phyloP scores from a whole-genome alignment of 2,888 invertebrate species.

The Spodoptera littoralis region DNA sequence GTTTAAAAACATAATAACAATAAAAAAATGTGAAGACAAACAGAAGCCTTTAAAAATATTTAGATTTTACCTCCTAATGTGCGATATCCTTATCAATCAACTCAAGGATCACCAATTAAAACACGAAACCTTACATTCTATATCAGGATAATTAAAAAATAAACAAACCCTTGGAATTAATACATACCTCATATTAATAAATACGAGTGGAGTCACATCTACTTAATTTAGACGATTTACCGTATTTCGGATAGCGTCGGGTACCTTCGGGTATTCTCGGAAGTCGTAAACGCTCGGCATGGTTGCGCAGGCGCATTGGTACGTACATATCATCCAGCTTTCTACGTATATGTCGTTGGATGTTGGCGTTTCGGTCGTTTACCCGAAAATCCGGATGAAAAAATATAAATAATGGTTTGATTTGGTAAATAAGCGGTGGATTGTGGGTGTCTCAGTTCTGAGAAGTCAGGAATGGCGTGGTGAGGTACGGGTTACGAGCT shows the following conservation, averaged over 20 bases:
- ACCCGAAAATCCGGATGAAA: constrained; percentile 47
- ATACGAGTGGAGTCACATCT: constrained; percentile 63
- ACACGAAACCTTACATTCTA: constrained; percentile 50
- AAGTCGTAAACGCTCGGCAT: constrained; percentile 75
- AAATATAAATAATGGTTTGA: constrained; percentile 53
- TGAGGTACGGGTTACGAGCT: constrained; percentile 10
- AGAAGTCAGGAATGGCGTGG: constrained; percentile 35
- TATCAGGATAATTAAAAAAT: constrained; percentile 52
- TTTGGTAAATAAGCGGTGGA: constrained; percentile 42
- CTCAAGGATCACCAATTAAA: constrained; percentile 52
- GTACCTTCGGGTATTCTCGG: constrained; percentile 72
- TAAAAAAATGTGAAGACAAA: constrained; percentile 8
- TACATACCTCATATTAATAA: constrained; percentile 63
- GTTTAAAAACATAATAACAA: no score
- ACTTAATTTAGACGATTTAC: constrained; percentile 82
- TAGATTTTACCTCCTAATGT: constrained; percentile 36
- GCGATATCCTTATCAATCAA: constrained; percentile 48
- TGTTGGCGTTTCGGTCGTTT: constrained; percentile 58
- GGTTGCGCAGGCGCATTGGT: constrained; percentile 68
- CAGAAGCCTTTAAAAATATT: constrained; percentile 25
- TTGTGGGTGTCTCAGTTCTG: constrained; percentile 46
- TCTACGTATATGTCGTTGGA: constrained; percentile 68
- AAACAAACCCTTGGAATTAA: constrained; percentile 55
- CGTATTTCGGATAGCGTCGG: constrained; percentile 74
- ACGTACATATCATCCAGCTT: constrained; percentile 70